Evolutionary conservation across 2,888 invertebrate genomes (phyloP), one percentile per base, ranked within the genome.

Genomic region (Mechanitis mazaeus): DNA sequence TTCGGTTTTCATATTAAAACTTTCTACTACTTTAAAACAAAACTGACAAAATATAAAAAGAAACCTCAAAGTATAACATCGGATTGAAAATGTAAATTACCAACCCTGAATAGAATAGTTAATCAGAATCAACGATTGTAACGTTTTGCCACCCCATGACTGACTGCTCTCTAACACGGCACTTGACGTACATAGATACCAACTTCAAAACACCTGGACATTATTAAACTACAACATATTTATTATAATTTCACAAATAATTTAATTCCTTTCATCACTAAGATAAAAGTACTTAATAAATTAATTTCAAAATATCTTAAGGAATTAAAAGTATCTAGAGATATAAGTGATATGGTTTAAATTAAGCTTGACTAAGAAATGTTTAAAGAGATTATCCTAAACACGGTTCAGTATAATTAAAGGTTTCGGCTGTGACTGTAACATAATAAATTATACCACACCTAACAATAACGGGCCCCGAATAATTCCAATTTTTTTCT

Each of bases 81-180:
- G 42, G 3, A 42, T 42, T 20, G 3, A 46, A 5, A 33, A 54
- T 56, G n/a, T 50, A 53, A 53, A 53, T n/a, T 59, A 71, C 1
- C 80, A 85, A 46, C 87, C 87, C 83, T 86, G 68, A 9, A 35
- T 55, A 47, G 64, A 61, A 74, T 68, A 69, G 69, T 73, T 76
- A 75, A 77, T 78, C 76, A 78, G 72, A 69, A 75, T 70, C 73
- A 72, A 70, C 73, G 76, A 82, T 79, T 78, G 77, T 74, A 70
- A 64, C 68, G 83, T 80, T 84, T 84, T 83, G 83, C 74, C 79
- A 74, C 74, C 70, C 66, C 63, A 79, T 81, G 84, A 86, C 75
- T 78, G 74, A 87, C 78, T 75, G 81, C 78, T 69, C 45, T 63
- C 56, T 61, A 81, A 78, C 87, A 87, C 87, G 87, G 75, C 72